Evolutionary conservation across 2,797 vertebrate genomes (phyloP).

Genomic region (Ibycter americanus): DNA sequence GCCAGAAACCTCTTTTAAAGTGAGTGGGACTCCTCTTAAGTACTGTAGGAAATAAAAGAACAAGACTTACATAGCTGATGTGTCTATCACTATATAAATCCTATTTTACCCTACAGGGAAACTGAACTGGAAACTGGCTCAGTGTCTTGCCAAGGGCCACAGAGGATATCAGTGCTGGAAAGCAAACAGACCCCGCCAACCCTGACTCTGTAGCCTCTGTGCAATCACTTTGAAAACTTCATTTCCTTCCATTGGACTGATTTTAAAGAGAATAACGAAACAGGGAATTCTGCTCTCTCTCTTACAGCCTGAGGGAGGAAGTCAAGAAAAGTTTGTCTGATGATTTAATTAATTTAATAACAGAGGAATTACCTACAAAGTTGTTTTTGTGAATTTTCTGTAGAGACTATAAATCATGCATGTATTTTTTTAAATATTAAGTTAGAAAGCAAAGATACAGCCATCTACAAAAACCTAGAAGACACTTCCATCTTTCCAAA

Average conservation of each 20-base stretch:
- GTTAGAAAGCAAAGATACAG: background rate
- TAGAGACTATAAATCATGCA: background rate
- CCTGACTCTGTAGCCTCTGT: rapidly evolving
- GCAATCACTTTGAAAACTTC: background rate
- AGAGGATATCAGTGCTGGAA: background rate
- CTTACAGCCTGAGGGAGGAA: background rate
- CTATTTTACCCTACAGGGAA: background rate
- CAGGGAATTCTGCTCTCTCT: background rate
- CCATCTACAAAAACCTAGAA: background rate
- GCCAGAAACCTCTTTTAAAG: background rate
- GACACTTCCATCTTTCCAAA: background rate
- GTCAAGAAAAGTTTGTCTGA: background rate
- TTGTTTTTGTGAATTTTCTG: background rate
- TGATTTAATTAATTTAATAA: slow-evolving; percentile 19
- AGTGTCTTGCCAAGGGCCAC: background rate
- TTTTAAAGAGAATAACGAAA: slow-evolving; percentile 15
- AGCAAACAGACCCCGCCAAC: rapidly evolving
- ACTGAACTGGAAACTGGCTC: background rate
- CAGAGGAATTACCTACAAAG: background rate
- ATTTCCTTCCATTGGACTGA: slow-evolving; percentile 16
- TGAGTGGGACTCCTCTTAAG: background rate
- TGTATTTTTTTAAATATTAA: background rate
- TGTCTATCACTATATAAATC: background rate
- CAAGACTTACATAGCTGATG: background rate
- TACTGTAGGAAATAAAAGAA: background rate